Percentiles rank a stretch among this genome's conserved stretches.
phyloP scores from a whole-genome alignment of 2,797 vertebrate species.

The Myotis vivesi region DNA sequence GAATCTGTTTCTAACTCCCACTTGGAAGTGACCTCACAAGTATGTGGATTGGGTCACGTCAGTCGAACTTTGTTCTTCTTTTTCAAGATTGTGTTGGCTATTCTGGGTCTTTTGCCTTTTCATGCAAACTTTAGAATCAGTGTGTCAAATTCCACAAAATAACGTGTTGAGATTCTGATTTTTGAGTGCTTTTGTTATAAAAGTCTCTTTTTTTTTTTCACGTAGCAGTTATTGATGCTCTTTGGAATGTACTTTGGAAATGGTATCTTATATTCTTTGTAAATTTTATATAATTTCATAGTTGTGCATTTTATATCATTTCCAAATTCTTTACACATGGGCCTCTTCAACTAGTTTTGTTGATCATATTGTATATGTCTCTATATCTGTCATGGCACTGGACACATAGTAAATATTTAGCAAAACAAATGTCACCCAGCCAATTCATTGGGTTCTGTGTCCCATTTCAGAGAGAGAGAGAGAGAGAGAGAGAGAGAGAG shows the following conservation, averaged over 20 bases:
- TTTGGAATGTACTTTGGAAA: slow-evolving; percentile 14
- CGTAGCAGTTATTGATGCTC: not conserved
- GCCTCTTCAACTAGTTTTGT: not conserved
- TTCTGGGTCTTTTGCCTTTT: not conserved
- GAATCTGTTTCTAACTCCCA: not conserved
- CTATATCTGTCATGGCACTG: not conserved
- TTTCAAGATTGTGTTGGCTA: not conserved
- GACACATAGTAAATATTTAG: not conserved
- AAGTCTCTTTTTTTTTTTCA: not conserved
- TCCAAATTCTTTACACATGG: not conserved
- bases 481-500: too few relatives aligned
- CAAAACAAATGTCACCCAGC: not conserved
- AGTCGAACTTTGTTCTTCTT: not conserved
- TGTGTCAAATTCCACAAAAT: not conserved
- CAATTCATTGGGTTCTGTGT: not conserved
- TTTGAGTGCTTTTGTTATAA: not conserved
- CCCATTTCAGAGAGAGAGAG: not conserved
- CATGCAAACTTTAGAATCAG: not conserved
- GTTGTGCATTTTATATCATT: not conserved
- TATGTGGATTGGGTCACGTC: not conserved
- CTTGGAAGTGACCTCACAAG: not conserved
- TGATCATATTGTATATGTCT: not conserved
- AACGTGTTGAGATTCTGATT: not conserved
- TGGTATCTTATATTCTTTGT: not conserved
- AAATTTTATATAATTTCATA: not conserved